Conservation (phyloP, 2,888 invertebrate genomes). For the Frankliniella intonsa region DNA sequence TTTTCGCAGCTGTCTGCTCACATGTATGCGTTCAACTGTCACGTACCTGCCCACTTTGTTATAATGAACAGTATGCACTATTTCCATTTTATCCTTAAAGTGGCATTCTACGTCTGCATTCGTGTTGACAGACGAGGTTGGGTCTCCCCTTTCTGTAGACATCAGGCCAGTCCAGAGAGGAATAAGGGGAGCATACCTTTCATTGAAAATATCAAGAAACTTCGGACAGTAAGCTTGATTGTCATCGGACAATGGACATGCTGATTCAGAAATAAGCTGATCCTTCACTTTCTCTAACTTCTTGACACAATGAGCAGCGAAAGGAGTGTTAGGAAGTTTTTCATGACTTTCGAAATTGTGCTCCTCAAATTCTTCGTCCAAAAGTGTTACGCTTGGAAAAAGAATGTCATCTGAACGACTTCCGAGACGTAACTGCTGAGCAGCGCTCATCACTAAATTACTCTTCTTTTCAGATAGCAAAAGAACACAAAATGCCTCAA, state of each 20-base stretch:
- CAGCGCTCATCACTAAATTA: not conserved
- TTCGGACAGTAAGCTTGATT: not conserved
- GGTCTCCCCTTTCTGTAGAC: not conserved
- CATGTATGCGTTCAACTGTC: not conserved
- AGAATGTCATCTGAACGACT: not conserved
- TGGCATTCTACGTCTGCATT: not conserved
- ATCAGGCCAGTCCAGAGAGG: not conserved
- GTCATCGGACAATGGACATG: not conserved
- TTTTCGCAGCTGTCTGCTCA: not conserved
- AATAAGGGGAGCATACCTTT: not conserved
- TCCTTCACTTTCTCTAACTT: not conserved
- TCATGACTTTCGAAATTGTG: not conserved
- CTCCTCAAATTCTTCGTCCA: not conserved
- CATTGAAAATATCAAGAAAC: not conserved
- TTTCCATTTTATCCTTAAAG: not conserved
- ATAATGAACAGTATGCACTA: not conserved
- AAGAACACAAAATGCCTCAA: not conserved
- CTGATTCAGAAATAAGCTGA: too few relatives aligned
- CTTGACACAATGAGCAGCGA: not conserved
- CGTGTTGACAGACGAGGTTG: not conserved
- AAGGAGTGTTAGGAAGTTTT: not conserved
- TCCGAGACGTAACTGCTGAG: not conserved
- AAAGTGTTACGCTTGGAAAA: not conserved
- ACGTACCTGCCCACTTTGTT: not conserved
- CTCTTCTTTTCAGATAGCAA: not conserved